Percentiles rank a stretch among this genome's conserved stretches.
These are phyloP conservation scores for Oxycera nigricornis DNA, from an alignment of 2,888 invertebrate genomes.

Conservation along the genomic window DNA sequence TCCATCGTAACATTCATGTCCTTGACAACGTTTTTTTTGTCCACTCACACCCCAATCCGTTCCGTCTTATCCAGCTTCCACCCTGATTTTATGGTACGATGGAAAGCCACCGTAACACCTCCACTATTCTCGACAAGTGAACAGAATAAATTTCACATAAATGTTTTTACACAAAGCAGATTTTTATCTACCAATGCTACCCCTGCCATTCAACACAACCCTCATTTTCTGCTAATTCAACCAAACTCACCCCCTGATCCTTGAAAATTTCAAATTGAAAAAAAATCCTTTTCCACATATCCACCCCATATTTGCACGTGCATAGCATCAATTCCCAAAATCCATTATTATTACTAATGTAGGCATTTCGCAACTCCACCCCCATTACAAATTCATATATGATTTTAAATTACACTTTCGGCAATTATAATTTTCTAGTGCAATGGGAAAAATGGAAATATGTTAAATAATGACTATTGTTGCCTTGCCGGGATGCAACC, in stretches of 20 bases:
- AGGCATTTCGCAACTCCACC: background rate
- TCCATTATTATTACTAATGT: background rate
- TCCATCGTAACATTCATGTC: conserved; percentile 10
- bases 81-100: background rate
- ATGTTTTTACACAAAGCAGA: conserved; percentile 5
- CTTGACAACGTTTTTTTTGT: background rate
- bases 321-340: background rate
- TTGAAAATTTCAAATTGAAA: background rate
- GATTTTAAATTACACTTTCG: conserved; percentile 19
- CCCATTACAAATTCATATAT: conserved; percentile 5
- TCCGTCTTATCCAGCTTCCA: background rate
- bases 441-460: conserved; percentile 14
- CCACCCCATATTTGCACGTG: background rate
- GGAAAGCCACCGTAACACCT: background rate
- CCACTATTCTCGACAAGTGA: conserved; percentile 25
- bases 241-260: background rate
- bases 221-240: background rate
- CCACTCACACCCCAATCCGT: background rate
- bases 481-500: background rate
- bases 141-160: conserved; percentile 1
- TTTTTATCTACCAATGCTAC: conserved; percentile 14
- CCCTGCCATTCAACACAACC: background rate
- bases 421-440: background rate
- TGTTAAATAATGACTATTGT: conserved; percentile 15
- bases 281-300: background rate